phyloP scores from a whole-genome alignment of 1,140 invertebrate species.

The Zaprionus africanus region DNA sequence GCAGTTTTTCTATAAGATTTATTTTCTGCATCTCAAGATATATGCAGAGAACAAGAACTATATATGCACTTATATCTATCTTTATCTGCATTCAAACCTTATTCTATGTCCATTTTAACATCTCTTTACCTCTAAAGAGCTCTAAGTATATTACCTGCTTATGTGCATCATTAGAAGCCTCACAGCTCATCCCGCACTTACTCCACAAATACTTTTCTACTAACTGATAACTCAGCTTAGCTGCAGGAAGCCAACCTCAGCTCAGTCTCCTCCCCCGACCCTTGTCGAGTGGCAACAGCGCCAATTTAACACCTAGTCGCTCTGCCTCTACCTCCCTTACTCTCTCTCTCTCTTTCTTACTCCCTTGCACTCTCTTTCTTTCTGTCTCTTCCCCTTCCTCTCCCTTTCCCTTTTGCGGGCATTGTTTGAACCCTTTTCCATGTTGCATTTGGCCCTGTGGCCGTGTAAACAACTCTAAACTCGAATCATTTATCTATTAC shows the following conservation, averaged over 20 bases:
- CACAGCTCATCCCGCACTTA: background rate
- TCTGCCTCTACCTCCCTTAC: background rate
- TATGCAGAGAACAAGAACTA: too few relatives aligned
- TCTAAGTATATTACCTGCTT: too few relatives aligned
- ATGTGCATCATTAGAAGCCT: too few relatives aligned
- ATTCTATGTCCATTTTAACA: too few relatives aligned
- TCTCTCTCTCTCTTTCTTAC: background rate
- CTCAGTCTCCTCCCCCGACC: background rate
- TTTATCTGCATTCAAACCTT: too few relatives aligned
- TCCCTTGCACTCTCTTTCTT: background rate
- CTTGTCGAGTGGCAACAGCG: background rate
- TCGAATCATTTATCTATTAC: slow-evolving; percentile 80
- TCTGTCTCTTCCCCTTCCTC: background rate
- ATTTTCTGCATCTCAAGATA: too few relatives aligned
- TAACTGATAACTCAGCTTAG: background rate
- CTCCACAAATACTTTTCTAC: background rate
- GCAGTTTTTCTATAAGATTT: too few relatives aligned
- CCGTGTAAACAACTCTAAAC: slow-evolving; percentile 63
- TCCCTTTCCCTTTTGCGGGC: background rate
- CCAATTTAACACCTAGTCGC: slow-evolving; percentile 11
- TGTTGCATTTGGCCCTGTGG: slow-evolving; percentile 58
- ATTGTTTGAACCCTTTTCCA: slow-evolving; percentile 30
- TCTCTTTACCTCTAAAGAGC: background rate
- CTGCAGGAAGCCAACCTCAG: background rate
- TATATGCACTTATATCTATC: too few relatives aligned